These are phyloP conservation scores for Chrysomallon squamiferum DNA, from an alignment of 1,140 invertebrate species.

Conservation along the genomic window DNA sequence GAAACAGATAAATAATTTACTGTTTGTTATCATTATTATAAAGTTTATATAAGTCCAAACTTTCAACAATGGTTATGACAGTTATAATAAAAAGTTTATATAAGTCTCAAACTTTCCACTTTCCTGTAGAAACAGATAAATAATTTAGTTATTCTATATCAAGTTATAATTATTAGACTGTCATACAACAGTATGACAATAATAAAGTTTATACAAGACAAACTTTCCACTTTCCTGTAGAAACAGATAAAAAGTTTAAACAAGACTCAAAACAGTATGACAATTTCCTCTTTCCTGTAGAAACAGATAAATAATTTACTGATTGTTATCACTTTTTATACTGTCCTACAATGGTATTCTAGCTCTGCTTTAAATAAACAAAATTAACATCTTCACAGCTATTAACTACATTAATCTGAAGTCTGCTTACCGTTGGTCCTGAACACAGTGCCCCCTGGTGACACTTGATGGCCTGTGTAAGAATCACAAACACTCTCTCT, in stretches of 20 bases:
- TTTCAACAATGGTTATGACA: no score
- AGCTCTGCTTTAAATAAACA: no score
- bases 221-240: conserved; percentile 50
- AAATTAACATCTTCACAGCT: no score
- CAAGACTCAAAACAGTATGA: conserved; percentile 40
- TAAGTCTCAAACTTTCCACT: conserved; percentile 16
- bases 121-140: neutral
- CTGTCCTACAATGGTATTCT: no score
- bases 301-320: neutral
- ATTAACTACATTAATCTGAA: no score
- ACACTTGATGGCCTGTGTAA: conserved; percentile 50
- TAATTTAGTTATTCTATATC: neutral
- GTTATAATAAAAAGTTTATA: conserved; percentile 53
- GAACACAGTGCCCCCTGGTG: conserved; percentile 54
- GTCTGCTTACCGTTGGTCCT: conserved; percentile 55
- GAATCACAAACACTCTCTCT: conserved; percentile 51
- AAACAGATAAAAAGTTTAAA: conserved; percentile 10
- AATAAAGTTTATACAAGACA: conserved; percentile 53
- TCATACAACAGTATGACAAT: neutral
- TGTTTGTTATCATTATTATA: no score
- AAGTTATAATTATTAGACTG: no score
- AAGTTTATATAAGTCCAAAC: no score
- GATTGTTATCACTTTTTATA: no score
- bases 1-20: neutral
- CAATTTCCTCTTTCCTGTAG: neutral